phyloP scores from a whole-genome alignment of 2,113 vertebrate species.

The Arizona elegans region DNA sequence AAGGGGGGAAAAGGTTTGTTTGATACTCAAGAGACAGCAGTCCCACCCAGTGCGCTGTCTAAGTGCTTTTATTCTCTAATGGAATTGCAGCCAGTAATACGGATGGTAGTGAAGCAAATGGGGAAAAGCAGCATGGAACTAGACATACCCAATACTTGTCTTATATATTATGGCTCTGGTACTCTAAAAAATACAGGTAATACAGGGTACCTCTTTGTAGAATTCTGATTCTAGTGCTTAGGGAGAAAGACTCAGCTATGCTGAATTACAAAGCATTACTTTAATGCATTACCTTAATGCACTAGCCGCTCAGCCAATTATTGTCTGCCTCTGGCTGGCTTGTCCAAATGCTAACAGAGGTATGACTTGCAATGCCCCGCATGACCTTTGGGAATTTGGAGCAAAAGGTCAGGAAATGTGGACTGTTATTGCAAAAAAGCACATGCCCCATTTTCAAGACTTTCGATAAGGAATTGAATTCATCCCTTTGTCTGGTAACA shows the following conservation, averaged over 20 bases:
- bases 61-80: constrained; percentile 24
- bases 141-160: background rate
- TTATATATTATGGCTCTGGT: background rate
- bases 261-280: background rate
- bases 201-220: background rate
- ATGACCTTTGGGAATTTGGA: background rate
- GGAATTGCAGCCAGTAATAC: background rate
- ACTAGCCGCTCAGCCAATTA: background rate
- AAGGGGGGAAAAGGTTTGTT: background rate
- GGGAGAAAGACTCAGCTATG: background rate
- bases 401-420: background rate
- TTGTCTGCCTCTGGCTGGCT: background rate
- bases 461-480: background rate
- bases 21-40: background rate
- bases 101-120: background rate
- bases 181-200: background rate
- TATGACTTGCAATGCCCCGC: background rate
- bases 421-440: background rate
- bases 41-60: background rate
- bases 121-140: background rate
- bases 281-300: background rate
- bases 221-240: background rate
- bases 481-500: background rate
- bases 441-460: background rate
- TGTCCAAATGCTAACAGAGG: background rate